Conservation (phyloP, 1,140 invertebrate genomes). For the Drosophila elegans region DNA sequence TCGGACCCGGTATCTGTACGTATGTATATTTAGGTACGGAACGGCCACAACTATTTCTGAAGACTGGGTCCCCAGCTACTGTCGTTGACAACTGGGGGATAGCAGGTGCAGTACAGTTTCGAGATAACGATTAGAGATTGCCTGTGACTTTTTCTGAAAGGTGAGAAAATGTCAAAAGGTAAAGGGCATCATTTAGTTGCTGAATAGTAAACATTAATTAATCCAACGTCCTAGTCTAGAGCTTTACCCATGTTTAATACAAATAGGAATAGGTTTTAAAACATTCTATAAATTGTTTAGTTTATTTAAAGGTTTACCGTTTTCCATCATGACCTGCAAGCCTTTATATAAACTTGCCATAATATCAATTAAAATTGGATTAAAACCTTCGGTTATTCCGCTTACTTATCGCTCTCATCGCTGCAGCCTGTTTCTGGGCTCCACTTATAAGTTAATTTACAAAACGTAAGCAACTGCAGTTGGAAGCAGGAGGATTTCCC, state of each 20-base stretch:
- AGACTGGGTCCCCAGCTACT: slow-evolving; percentile 61
- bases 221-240: too few relatives aligned
- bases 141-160: slow-evolving; percentile 27
- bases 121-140: slow-evolving; percentile 33
- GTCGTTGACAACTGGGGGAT: slow-evolving; percentile 70
- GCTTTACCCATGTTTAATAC: too few relatives aligned
- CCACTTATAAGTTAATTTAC: slow-evolving; percentile 78
- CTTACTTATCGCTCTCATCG: slow-evolving; percentile 35
- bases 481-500: slow-evolving; percentile 32
- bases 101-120: slow-evolving; percentile 64
- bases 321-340: neutral
- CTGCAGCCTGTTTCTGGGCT: slow-evolving; percentile 5
- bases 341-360: neutral
- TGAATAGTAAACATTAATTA: too few relatives aligned
- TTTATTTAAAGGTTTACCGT: neutral
- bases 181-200: slow-evolving; percentile 10
- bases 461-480: slow-evolving; percentile 8
- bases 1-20: slow-evolving; percentile 34
- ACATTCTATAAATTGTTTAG: neutral
- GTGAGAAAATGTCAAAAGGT: slow-evolving; percentile 21
- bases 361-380: slow-evolving; percentile 9
- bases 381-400: slow-evolving; percentile 31
- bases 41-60: slow-evolving; percentile 34
- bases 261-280: neutral
- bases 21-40: slow-evolving; percentile 34